Evolutionary conservation across 2,888 invertebrate genomes (phyloP), one percentile per base, ranked within the genome.

Genomic region (Proisotoma minuta): DNA sequence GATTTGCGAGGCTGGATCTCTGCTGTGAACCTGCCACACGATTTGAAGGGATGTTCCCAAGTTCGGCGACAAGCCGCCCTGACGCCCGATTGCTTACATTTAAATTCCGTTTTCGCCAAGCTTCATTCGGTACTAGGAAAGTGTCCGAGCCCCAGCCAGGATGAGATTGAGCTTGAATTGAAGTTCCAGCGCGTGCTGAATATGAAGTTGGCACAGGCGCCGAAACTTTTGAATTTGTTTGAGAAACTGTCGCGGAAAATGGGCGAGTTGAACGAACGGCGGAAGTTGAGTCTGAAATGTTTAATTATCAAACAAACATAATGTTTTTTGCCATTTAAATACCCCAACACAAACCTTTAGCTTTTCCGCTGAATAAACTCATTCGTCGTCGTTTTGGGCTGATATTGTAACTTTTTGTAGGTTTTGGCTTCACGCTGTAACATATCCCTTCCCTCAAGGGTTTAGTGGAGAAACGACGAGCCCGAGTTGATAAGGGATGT

Each of bases 361-460:
- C 4, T 52, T 34, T 50, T 2, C 61, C 65, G n/a, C 63, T 63
- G 57, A 57, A 65, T 20, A 56, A 68, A 48, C 65, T 68, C 12
- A 63, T 63, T 50, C 68, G 54, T 26, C 68, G 53, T 28, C 65
- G 22, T 51, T 68, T 68, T 1, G 68, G 68, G 51, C 68, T 68
- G 2, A 68, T 53, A 23, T 60, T 60, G 40, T 57, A 65, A 18
- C 40, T 58, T 48, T 65, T 60, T 1, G 63, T 28, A 5, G 52
- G 43, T 47, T 66, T 68, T 2, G 68, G 62, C 28, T 66, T 63
- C 3, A 65, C 68, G 49, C 63, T 68, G 43, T 57, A 60, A n/a
- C 63, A 62, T 1, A 62, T 61, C 23, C n/a, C n/a, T n/a, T n/a
- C n/a, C n/a, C n/a, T n/a, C n/a, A n/a, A n/a, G n/a, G n/a, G n/a